A percentile compares a stretch with the other conserved stretches of the same genome.
Evolutionary conservation across 1,140 invertebrate species (phyloP).

Genomic region (Pissodes strobi): DNA sequence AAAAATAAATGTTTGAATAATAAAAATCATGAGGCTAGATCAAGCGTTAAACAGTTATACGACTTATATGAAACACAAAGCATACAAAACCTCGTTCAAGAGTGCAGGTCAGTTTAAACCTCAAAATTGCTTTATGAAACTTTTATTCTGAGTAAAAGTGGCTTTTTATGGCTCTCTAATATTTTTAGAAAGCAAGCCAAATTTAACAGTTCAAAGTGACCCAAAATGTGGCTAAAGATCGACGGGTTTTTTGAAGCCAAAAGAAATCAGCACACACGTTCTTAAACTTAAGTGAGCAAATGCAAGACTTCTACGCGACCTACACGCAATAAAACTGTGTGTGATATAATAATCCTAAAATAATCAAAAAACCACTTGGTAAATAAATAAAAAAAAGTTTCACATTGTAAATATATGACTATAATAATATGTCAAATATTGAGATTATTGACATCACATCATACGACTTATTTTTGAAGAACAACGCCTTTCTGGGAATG

Average conservation of each 20-base stretch:
- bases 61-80: too few species aligned
- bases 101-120: too few species aligned
- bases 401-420: conserved; percentile 44
- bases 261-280: neutral
- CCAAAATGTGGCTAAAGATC: too few species aligned
- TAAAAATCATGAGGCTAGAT: too few species aligned
- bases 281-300: conserved; percentile 47
- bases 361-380: conserved; percentile 47
- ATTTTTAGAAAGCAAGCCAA: too few species aligned
- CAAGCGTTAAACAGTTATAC: too few species aligned
- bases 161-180: too few species aligned
- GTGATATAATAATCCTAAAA: conserved; percentile 36
- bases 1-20: too few species aligned
- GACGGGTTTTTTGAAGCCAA: neutral
- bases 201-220: too few species aligned
- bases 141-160: too few species aligned
- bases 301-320: conserved; percentile 39
- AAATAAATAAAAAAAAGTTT: conserved; percentile 43
- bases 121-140: too few species aligned
- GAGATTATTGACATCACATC: conserved; percentile 56
- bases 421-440: conserved; percentile 48
- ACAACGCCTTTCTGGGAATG: conserved; percentile 37
- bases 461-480: conserved; percentile 53
- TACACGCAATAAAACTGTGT: conserved; percentile 40
- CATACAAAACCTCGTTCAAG: too few species aligned